phyloP scores from a whole-genome alignment of 2,113 vertebrate species.

The Megaceryle torquata region DNA sequence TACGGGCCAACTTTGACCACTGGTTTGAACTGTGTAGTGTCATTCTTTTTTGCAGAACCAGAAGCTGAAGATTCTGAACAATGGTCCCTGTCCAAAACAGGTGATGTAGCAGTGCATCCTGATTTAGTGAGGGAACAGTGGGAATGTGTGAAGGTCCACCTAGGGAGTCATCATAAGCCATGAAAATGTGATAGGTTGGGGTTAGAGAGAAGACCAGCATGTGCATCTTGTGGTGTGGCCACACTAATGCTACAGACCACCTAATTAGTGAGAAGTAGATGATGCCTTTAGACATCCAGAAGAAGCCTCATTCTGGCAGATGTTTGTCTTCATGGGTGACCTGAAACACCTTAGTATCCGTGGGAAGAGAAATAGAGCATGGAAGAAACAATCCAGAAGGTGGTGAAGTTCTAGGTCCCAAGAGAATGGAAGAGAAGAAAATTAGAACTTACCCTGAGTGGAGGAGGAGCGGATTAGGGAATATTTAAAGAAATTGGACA shows the following conservation, averaged over 20 bases:
- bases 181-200: fast-evolving
- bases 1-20: fast-evolving
- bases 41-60: neutral
- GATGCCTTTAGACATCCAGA: neutral
- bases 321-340: neutral
- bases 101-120: neutral
- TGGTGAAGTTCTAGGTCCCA: neutral
- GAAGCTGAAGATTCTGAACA: neutral
- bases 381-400: neutral
- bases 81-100: neutral
- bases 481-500: neutral
- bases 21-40: neutral
- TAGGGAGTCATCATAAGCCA: neutral
- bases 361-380: neutral
- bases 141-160: neutral
- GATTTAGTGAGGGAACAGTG: neutral
- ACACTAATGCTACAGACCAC: neutral
- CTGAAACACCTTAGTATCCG: fast-evolving
- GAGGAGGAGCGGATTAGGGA: neutral
- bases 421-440: neutral
- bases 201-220: neutral
- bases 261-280: neutral
- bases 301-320: neutral
- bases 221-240: neutral
- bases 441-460: neutral